phyloP scores from a whole-genome alignment of 1,140 invertebrate species.

The Pachypeltis micranthus region DNA sequence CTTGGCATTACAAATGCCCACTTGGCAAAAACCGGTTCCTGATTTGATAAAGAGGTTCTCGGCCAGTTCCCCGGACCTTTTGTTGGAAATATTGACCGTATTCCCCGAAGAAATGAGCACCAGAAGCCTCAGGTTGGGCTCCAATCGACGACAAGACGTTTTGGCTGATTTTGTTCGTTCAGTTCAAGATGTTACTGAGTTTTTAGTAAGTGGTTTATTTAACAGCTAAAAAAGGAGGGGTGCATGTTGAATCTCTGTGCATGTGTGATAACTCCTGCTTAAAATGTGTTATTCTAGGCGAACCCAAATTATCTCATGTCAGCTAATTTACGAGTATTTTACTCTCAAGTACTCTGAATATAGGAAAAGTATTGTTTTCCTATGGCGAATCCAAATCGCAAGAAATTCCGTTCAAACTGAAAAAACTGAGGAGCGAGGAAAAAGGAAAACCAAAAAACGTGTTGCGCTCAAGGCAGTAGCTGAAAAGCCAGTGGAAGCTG shows the following conservation, averaged over 20 bases:
- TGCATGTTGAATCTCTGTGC: not conserved
- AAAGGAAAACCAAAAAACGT: too few relatives aligned
- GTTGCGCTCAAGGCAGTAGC: too few relatives aligned
- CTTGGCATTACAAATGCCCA: slow-evolving; percentile 82
- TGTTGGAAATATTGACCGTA: slow-evolving; percentile 84
- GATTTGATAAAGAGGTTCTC: slow-evolving; percentile 66
- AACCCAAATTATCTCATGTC: too few relatives aligned
- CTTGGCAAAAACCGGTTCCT: slow-evolving; percentile 79
- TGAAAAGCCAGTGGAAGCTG: too few relatives aligned
- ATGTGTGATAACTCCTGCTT: too few relatives aligned
- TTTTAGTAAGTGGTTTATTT: slow-evolving; percentile 54
- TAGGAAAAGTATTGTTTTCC: too few relatives aligned
- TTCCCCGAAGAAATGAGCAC: slow-evolving; percentile 92
- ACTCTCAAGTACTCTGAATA: too few relatives aligned
- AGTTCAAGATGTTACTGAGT: slow-evolving; percentile 53
- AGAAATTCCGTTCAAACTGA: too few relatives aligned
- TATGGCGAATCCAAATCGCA: too few relatives aligned
- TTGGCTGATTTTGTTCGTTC: slow-evolving; percentile 58
- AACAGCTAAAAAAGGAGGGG: not conserved
- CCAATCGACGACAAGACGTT: slow-evolving; percentile 76
- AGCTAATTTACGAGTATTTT: too few relatives aligned
- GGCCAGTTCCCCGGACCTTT: slow-evolving; percentile 53
- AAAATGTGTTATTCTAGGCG: too few relatives aligned
- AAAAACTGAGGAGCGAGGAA: too few relatives aligned
- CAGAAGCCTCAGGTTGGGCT: slow-evolving; percentile 69